phyloP scores from a whole-genome alignment of 2,888 invertebrate genomes.

The Girardia tigrina region DNA sequence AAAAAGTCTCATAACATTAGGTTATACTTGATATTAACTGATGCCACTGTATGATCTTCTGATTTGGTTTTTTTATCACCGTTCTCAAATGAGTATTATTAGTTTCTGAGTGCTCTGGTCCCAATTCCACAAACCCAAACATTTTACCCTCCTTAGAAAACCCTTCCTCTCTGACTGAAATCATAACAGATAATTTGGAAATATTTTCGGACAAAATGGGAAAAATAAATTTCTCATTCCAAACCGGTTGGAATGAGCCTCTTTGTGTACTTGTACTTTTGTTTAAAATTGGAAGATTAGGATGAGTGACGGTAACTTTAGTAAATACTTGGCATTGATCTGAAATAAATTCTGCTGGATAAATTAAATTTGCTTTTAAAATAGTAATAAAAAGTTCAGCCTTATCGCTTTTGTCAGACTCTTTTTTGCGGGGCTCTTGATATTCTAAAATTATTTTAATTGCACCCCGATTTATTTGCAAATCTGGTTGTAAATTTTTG shows the following conservation, averaged over 20 bases:
- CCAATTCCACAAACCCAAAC: neutral
- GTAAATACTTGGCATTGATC: neutral
- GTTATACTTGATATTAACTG: constrained; percentile 18
- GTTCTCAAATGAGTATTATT: neutral
- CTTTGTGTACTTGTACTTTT: neutral
- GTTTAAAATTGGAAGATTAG: neutral
- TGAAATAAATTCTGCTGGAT: neutral
- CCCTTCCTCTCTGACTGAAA: neutral
- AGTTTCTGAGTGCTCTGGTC: neutral
- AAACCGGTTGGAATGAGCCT: neutral
- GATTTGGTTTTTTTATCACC: neutral
- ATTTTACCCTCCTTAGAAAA: neutral
- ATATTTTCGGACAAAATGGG: neutral
- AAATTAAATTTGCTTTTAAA: neutral
- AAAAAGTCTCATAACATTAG: no score
- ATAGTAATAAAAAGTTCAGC: neutral
- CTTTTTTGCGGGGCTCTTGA: no score
- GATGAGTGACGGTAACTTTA: neutral
- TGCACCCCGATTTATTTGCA: neutral
- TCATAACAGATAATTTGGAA: neutral
- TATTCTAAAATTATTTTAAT: neutral
- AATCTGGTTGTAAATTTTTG: neutral
- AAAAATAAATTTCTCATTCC: neutral
- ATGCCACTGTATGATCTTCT: neutral
- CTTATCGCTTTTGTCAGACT: no score